Evolutionary conservation across 1,140 invertebrate genomes (phyloP).

Genomic region (Atta cephalotes): DNA sequence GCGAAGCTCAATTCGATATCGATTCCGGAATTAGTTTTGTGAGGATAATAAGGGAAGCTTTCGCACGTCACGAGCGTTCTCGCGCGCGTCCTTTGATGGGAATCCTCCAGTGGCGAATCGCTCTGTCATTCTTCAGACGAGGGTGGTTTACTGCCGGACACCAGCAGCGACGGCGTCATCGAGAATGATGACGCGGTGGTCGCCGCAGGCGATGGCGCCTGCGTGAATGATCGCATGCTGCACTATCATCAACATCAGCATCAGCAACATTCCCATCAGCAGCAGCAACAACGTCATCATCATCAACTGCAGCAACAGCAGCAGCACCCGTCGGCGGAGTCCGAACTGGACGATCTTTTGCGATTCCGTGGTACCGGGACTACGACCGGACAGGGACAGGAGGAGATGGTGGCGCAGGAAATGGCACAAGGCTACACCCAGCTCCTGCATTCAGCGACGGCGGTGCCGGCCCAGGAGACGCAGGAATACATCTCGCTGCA

Average conservation of each 20-base stretch:
- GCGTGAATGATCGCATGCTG: constrained; percentile 70
- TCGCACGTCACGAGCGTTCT: constrained; percentile 22
- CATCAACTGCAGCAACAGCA: constrained; percentile 52
- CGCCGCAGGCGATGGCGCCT: constrained; percentile 70
- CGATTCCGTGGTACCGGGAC: constrained; percentile 64
- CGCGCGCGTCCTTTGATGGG: background rate
- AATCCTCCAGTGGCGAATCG: background rate
- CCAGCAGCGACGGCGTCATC: constrained; percentile 75
- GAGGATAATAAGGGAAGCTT: background rate
- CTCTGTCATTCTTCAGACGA: constrained; percentile 75
- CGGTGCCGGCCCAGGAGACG: constrained; percentile 75
- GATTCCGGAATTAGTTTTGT: background rate
- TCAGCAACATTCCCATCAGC: constrained; percentile 56
- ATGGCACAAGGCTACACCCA: constrained; percentile 83
- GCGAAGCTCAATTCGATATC: background rate
- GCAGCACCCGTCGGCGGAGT: constrained; percentile 34
- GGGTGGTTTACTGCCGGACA: constrained; percentile 79
- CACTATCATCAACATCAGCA: constrained; percentile 71
- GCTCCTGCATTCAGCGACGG: constrained; percentile 77
- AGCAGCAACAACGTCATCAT: constrained; percentile 56
- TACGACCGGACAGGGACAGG: background rate
- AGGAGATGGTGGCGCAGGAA: constrained; percentile 83
- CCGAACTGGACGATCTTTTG: constrained; percentile 72
- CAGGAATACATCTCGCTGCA: constrained; percentile 82
- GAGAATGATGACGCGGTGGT: constrained; percentile 74